Evolutionary conservation across 2,888 invertebrate species (phyloP), one percentile per base, ranked within the genome.

Genomic region (Leptinotarsa haldemani): DNA sequence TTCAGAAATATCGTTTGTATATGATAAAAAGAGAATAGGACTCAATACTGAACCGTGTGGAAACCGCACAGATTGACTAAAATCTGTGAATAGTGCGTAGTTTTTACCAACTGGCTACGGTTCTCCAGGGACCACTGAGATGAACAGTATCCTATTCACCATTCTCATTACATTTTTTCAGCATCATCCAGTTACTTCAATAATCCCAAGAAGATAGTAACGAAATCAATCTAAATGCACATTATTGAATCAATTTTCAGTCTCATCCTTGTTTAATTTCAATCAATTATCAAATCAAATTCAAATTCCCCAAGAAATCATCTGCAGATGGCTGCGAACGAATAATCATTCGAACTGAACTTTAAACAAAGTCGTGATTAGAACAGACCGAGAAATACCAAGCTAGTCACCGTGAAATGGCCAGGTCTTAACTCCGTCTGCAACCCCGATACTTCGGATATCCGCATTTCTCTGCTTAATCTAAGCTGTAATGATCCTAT

Each of bases 401-500:
- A 81, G 69, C 78, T 76, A 79, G 76, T 78, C 78, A 77, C 76
- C 78, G 78, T 79, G 78, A 80, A 81, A 80, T 78, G 75, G 80
- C 80, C 77, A 77, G 77, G 79, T 80, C 78, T 80, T 76, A 61
- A 3, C 61, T 78, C 66, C 65, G 47, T 66, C 13, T 48, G 58
- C 56, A 47, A 30, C 69, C 58, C 64, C 71, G 61, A 79, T 81
- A 78, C 79, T 81, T 81, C 80, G 80, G 78, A 79, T 79, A 80
- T 81, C 79, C 79, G 77, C 78, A 81, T 81, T 80, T 79, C 80
- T 80, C 80, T 78, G 79, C 78, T 80, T 82, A 82, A 82, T 82
- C 81, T 81, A 74, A 80, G 80, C 81, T 76, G 79, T 82, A 82
- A 82, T 82, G 82, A 81, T 79, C 79, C 79, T 79, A 81, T 82